phyloP scores from a whole-genome alignment of 2,113 vertebrate species.

The Gavialis gangeticus region DNA sequence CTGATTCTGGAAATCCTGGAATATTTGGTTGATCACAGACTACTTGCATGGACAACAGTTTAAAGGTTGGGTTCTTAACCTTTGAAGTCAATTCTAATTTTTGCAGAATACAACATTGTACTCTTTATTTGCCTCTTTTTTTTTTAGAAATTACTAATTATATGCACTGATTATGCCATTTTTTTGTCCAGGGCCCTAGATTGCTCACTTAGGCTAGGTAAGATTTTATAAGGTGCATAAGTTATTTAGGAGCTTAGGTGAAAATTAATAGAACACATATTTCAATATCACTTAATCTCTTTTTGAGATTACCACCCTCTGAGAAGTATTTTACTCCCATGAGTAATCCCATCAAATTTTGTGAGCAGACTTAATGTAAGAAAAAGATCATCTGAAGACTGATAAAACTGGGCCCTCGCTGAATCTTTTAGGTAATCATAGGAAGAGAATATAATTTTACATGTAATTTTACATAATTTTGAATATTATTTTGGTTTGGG shows the following conservation, averaged over 20 bases:
- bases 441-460: background rate
- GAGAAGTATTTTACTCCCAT: background rate
- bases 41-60: too few relatives aligned
- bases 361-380: background rate
- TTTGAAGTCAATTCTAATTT: too few relatives aligned
- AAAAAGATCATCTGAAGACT: background rate
- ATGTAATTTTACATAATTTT: too few relatives aligned
- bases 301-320: background rate
- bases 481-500: too few relatives aligned
- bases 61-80: too few relatives aligned
- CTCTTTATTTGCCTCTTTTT: background rate
- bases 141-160: background rate
- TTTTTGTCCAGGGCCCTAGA: background rate
- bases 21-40: too few relatives aligned
- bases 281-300: background rate
- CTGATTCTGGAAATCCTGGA: too few relatives aligned
- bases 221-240: background rate
- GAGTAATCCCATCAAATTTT: background rate
- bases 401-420: background rate
- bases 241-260: background rate
- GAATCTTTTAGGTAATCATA: background rate
- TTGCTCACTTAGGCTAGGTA: background rate
- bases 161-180: background rate
- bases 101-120: background rate
- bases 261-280: background rate